Evolutionary conservation across 1,140 invertebrate genomes (phyloP).

Genomic region (Brachionus sp.): DNA sequence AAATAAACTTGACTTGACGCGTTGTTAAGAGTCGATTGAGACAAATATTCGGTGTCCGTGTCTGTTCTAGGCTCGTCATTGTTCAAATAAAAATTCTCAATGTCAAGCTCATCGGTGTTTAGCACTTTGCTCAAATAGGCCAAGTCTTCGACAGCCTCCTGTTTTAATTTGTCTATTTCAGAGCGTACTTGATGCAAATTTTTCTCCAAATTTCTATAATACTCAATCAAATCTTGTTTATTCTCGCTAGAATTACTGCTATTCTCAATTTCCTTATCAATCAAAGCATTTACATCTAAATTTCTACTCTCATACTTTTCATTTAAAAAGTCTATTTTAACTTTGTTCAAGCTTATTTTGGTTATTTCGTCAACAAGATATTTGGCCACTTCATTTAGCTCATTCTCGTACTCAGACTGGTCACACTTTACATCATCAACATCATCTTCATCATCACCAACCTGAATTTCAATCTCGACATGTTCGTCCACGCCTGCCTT

Average conservation of each 20-base stretch:
- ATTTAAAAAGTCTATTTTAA: constrained; percentile 38
- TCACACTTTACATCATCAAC: too few relatives aligned
- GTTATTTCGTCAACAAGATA: constrained; percentile 42
- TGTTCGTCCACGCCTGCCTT: neutral
- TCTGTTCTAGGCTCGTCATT: neutral
- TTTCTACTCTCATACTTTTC: constrained; percentile 18
- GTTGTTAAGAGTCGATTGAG: neutral
- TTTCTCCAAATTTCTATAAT: constrained; percentile 26
- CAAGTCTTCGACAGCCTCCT: constrained; percentile 42
- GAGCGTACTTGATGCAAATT: constrained; percentile 34
- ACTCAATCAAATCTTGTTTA: constrained; percentile 8
- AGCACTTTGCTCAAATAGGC: constrained; percentile 26
- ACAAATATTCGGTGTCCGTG: constrained; percentile 24
- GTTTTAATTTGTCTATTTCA: constrained; percentile 20
- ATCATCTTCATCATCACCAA: too few relatives aligned
- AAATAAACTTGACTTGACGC: constrained; percentile 27
- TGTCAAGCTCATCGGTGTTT: neutral
- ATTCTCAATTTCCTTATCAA: neutral
- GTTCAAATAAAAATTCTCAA: constrained; percentile 25
- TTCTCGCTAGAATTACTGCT: neutral
- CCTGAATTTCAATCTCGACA: neutral
- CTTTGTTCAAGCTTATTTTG: constrained; percentile 34
- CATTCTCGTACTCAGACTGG: neutral
- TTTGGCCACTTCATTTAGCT: constrained; percentile 14
- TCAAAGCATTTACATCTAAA: neutral